Base-by-base conservation (phyloP, 1,140 invertebrate species). In the Harpegnathos saltator region DNA sequence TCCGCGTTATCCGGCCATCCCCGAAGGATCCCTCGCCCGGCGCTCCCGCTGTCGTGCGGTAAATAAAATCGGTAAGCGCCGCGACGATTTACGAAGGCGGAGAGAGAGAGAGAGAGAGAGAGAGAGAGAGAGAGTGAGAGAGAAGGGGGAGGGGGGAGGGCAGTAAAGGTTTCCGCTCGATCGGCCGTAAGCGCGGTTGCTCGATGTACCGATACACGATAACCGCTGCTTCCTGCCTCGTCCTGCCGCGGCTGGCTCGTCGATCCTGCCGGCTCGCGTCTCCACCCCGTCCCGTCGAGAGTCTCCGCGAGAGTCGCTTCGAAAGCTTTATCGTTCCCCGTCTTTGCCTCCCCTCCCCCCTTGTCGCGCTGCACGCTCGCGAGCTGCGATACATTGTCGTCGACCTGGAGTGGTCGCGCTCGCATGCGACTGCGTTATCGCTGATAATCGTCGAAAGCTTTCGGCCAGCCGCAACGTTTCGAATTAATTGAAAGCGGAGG, bases 131-230 rank as follows among this genome's bases (percentile, higher is more conserved):
- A 62, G 84, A 38, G 12, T 12, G 59, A 22, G 61, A 17, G 15
- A 62, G 85, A 59, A 71, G 80, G 77, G 56, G 80, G 84, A 38
- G 12, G n/a, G 59, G 17, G 61, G 9, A 15, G 58, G 83, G 88
- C 80, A 85, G 88, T 89, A 88, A 89, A 89, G 89, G 87, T 90
- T 91, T 91, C 88, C 85, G 89, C 89, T 91, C 90, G 89, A 90
- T 91, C 90, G 71, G 68, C 82, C 82, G 89, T 90, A 82, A 88
- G 85, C 87, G 74, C 82, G 90, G 88, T 71, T 89, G 84, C 75
- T 83, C 72, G 84, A 84, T 82, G 85, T 85, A 88, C 83, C 89
- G 90, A 90, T 90, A 86, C 83, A 74, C 85, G 90, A 91, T 90
- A 91, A 89, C 89, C 72, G 75, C 15, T 38, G 52, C 33, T 69